phyloP scores from a whole-genome alignment of 2,113 vertebrate genomes.

The Holacanthus passer region DNA sequence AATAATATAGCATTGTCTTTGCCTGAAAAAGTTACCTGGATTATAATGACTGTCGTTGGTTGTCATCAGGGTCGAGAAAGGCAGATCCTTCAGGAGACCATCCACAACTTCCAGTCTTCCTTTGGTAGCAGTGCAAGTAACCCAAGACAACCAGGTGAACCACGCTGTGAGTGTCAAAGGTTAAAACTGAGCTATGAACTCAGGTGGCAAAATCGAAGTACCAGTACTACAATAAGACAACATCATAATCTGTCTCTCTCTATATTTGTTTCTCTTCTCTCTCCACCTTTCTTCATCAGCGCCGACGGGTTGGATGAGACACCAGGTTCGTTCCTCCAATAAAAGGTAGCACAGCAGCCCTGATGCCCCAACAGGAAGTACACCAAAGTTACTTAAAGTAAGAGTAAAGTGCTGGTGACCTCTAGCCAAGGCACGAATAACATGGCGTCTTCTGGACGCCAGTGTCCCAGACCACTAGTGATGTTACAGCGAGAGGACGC shows the following conservation, averaged over 20 bases:
- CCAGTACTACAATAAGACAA: background rate
- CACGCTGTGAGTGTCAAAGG: constrained; percentile 86
- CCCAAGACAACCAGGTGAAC: constrained; percentile 87
- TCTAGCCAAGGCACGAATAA: background rate
- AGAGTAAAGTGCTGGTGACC: constrained; percentile 17
- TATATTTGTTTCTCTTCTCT: constrained; percentile 1
- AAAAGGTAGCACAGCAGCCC: constrained; percentile 75
- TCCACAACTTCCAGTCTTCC: constrained; percentile 98
- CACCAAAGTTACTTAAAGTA: constrained; percentile 47
- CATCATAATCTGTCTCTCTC: background rate
- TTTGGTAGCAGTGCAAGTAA: constrained; percentile 99
- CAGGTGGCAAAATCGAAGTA: background rate
- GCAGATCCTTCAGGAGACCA: constrained; percentile 97
- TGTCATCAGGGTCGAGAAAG: constrained; percentile 91
- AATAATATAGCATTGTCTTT: background rate
- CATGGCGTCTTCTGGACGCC: constrained; percentile 38
- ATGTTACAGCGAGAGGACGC: constrained; percentile 31
- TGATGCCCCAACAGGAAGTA: background rate
- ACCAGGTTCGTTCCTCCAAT: constrained; percentile 80
- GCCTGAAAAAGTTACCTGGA: background rate
- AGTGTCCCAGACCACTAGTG: constrained; percentile 25
- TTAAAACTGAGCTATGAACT: background rate
- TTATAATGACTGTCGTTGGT: constrained; percentile 37
- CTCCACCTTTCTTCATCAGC: constrained; percentile 55
- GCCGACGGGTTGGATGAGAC: constrained; percentile 81